phyloP scores from a whole-genome alignment of 2,888 invertebrate genomes.

The Cephus runcator region DNA sequence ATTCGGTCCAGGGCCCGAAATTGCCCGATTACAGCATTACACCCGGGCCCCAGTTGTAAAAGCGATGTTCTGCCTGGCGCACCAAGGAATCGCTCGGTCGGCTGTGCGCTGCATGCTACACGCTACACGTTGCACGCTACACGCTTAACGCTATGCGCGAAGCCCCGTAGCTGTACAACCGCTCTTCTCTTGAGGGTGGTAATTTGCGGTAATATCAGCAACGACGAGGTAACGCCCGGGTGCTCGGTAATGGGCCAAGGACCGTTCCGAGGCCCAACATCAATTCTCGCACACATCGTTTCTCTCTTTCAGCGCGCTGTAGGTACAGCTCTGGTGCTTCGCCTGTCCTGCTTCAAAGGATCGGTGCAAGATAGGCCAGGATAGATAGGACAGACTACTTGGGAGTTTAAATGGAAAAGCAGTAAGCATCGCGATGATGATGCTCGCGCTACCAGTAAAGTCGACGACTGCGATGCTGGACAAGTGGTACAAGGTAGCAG shows the following conservation, averaged over 20 bases:
- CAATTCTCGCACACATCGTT: conserved; percentile 46
- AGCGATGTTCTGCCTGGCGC: conserved; percentile 46
- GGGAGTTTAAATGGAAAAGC: no score
- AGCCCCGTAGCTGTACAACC: conserved; percentile 21
- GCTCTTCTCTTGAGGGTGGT: conserved; percentile 62
- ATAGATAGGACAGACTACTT: no score
- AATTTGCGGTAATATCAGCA: conserved; percentile 65
- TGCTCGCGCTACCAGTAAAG: no score
- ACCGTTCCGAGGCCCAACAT: conserved; percentile 34
- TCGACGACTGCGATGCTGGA: no score
- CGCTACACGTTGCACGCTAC: no score
- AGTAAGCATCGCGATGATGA: no score
- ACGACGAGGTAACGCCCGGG: conserved; percentile 59
- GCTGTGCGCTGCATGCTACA: neutral
- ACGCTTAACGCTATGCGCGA: no score
- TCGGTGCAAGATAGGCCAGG: no score
- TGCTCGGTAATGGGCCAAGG: conserved; percentile 6
- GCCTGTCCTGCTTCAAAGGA: no score
- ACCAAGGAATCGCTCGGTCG: conserved; percentile 48
- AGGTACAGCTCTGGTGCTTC: neutral
- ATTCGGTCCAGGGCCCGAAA: conserved; percentile 58
- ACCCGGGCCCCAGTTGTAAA: conserved; percentile 44
- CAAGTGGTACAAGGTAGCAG: neutral
- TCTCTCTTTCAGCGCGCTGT: conserved; percentile 27
- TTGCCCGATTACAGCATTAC: conserved; percentile 63